Conservation (phyloP, 2,113 vertebrate genomes). For the Seriola aureovittata region DNA sequence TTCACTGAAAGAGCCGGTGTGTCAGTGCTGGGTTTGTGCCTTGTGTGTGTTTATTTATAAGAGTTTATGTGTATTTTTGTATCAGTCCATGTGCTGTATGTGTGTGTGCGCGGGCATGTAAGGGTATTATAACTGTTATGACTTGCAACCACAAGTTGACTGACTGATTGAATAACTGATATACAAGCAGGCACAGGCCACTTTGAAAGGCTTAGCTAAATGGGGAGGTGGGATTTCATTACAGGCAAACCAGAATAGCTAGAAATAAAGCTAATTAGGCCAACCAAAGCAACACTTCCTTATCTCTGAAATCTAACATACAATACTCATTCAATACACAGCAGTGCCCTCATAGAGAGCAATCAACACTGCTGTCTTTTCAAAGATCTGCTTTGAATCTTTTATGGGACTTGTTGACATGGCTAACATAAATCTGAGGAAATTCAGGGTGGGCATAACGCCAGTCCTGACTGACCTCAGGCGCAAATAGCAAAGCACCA, state of each 20-base stretch:
- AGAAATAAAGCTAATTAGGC: conserved; percentile 52
- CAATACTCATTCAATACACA: neutral
- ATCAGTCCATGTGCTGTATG: conserved; percentile 18
- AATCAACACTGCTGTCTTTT: conserved; percentile 16
- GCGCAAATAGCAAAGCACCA: conserved; percentile 71
- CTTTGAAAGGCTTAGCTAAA: conserved; percentile 73
- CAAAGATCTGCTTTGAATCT: conserved; percentile 29
- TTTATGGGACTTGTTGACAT: conserved; percentile 26
- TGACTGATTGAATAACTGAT: conserved; percentile 65
- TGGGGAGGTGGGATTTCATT: conserved; percentile 68
- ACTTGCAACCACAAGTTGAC: conserved; percentile 66
- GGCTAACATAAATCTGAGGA: conserved; percentile 34
- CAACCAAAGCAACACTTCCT: conserved; percentile 33
- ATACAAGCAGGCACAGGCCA: conserved; percentile 57
- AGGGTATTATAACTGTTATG: conserved; percentile 65
- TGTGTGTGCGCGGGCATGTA: conserved; percentile 32
- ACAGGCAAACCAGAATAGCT: conserved; percentile 65
- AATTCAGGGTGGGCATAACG: conserved; percentile 42
- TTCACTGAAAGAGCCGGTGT: conserved; percentile 50
- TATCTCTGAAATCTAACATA: conserved; percentile 12
- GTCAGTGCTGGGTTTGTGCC: conserved; percentile 40
- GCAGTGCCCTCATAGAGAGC: neutral
- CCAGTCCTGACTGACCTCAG: conserved; percentile 55
- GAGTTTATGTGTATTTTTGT: conserved; percentile 59
- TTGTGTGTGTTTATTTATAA: conserved; percentile 57